phyloP scores from a whole-genome alignment of 2,888 invertebrate genomes.

The Diplazon laetatorius region DNA sequence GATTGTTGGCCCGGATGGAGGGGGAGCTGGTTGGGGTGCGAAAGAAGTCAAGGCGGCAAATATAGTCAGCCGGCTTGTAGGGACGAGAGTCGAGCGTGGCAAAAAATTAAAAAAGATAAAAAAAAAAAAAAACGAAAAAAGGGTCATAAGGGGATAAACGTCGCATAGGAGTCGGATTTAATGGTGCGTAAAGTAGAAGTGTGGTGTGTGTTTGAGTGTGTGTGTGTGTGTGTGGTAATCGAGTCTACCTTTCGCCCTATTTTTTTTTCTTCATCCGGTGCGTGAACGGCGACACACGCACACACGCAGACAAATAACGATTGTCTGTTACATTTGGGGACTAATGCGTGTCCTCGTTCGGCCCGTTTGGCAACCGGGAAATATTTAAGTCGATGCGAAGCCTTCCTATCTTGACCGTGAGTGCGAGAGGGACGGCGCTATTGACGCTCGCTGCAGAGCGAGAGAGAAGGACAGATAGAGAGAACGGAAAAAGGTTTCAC shows the following conservation, averaged over 20 bases:
- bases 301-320: neutral
- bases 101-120: slow-evolving; percentile 50
- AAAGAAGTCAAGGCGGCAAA: slow-evolving; percentile 53
- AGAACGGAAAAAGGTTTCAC: no score
- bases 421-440: no score
- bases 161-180: slow-evolving; percentile 78
- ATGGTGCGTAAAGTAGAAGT: slow-evolving; percentile 79
- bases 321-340: neutral
- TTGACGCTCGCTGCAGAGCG: no score
- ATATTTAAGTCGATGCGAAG: no score
- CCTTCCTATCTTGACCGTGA: no score
- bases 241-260: slow-evolving; percentile 38
- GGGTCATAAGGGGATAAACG: slow-evolving; percentile 77
- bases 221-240: no score
- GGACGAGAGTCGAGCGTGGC: slow-evolving; percentile 30
- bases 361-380: slow-evolving; percentile 31
- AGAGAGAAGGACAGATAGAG: slow-evolving; percentile 2
- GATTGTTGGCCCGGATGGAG: slow-evolving; percentile 32
- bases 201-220: slow-evolving; percentile 54
- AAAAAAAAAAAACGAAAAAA: slow-evolving; percentile 64
- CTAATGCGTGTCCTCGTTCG: slow-evolving; percentile 38
- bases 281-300: neutral
- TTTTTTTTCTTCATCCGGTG: slow-evolving; percentile 22
- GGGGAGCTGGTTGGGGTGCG: slow-evolving; percentile 13
- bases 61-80: slow-evolving; percentile 36